These are phyloP conservation scores for Ctenicera cuprea DNA, from an alignment of 2,888 invertebrate genomes.

Conservation along the genomic window DNA sequence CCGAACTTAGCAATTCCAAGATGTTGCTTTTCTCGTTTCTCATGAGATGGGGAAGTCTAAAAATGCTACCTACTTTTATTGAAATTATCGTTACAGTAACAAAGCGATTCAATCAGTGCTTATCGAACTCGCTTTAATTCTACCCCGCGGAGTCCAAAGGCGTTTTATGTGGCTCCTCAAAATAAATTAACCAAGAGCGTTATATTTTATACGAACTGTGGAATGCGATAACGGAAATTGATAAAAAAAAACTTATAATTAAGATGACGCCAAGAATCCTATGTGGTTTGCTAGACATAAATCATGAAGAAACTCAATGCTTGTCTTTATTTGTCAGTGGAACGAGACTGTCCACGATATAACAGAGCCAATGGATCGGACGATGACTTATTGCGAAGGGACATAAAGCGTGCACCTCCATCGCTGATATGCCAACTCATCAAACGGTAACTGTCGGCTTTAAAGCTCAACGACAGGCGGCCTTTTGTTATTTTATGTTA, in stretches of 20 bases:
- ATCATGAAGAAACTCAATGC: conserved; percentile 27
- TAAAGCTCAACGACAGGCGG: conserved; percentile 45
- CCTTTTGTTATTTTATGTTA: conserved; percentile 57
- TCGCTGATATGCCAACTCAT: conserved; percentile 59
- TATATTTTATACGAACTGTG: conserved; percentile 34
- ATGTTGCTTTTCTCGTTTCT: too few relatives aligned
- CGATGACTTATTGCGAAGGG: conserved; percentile 59
- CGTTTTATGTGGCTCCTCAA: conserved; percentile 45
- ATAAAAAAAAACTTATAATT: conserved; percentile 23
- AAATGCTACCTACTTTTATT: conserved; percentile 40
- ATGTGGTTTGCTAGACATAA: conserved; percentile 11
- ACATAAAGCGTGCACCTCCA: conserved; percentile 55
- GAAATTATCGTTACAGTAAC: conserved; percentile 48
- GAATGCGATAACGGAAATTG: conserved; percentile 26
- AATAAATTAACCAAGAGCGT: conserved; percentile 42
- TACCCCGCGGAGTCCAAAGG: conserved; percentile 35
- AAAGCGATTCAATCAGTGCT: conserved; percentile 49
- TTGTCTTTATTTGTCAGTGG: conserved; percentile 41
- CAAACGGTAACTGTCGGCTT: conserved; percentile 56
- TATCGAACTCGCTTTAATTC: conserved; percentile 45
- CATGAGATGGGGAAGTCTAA: conserved; percentile 7
- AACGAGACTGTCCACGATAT: conserved; percentile 39
- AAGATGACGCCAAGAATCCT: conserved; percentile 3
- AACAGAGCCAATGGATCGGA: conserved; percentile 49
- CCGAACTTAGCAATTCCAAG: too few relatives aligned